Conservation (phyloP, 1,140 invertebrate genomes). For the Nephila pilipes region DNA sequence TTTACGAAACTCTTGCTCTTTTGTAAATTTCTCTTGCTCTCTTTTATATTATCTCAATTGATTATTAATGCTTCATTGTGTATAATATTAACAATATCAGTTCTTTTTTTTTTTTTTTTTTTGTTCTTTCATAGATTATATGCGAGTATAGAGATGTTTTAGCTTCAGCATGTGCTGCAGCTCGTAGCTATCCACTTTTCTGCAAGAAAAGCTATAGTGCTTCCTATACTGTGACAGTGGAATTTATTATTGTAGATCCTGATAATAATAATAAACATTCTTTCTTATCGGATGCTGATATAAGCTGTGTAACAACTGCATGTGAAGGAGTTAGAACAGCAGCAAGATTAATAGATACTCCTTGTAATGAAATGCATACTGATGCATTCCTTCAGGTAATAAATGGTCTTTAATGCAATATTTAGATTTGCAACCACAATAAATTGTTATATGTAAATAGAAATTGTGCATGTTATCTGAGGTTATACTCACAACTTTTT, state of each 20-base stretch:
- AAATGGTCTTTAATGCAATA: not conserved
- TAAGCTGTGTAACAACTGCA: conserved; percentile 85
- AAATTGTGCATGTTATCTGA: no score
- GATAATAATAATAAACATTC: not conserved
- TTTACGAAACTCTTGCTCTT: no score
- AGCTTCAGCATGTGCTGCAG: conserved; percentile 90
- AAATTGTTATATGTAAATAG: no score
- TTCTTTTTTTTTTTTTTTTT: no score
- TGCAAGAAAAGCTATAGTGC: conserved; percentile 72
- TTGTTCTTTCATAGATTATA: conserved; percentile 86
- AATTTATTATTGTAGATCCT: conserved; percentile 84
- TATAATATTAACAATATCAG: no score
- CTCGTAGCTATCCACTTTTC: conserved; percentile 86
- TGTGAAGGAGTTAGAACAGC: conserved; percentile 87
- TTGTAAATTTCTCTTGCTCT: no score
- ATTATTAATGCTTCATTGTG: no score
- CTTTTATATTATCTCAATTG: no score
- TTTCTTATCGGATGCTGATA: conserved; percentile 83
- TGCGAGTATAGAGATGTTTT: conserved; percentile 89
- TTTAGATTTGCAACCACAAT: no score
- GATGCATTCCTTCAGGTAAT: conserved; percentile 88
- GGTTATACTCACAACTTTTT: no score
- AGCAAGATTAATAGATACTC: conserved; percentile 91
- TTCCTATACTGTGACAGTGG: conserved; percentile 83
- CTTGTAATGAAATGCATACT: conserved; percentile 92